Evolutionary conservation across 23 tunicate species (phyloP), one percentile per base, ranked within the genome.

Genomic region (Styela plicata): DNA sequence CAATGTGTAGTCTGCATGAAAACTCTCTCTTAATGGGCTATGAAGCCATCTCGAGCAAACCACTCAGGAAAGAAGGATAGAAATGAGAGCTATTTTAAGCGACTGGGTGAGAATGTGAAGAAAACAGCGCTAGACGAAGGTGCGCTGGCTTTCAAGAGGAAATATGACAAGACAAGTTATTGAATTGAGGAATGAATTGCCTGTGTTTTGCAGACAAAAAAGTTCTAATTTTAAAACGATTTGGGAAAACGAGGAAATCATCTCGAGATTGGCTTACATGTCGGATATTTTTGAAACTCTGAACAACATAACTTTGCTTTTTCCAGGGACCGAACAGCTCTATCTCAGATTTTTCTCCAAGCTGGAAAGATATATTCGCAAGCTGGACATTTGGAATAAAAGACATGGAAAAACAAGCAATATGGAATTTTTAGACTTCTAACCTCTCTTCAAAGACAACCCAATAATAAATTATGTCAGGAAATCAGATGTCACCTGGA

Each of bases 371-470:
- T 82, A 69, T 31, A 36, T 70, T 69, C 84, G 30, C 67, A 82
- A 87, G 91, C 74, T 87, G 78, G 91, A 87, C 81, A 24, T 85
- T 66, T 85, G 89, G 89, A 85, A n/a, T 78, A 1, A 79, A 85
- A 57, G 79, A 85, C 19, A 79, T 69, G 71, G 57, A 69, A 13
- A 44, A 13, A n/a, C 33, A 34, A 85, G 53, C 84, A 44, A 65
- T 85, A 37, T 52, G 90, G 85, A 73, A 86, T 86, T 80, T 86
- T 80, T 74, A 5, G 57, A 86, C 66, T 74, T 74, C 82, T 80
- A 27, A 80, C 79, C 66, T n/a, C n/a, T n/a, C n/a, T n/a, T n/a
- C n/a, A n/a, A n/a, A n/a, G n/a, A n/a, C n/a, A n/a, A 63, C 85
- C 85, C 27, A 80, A 52, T 86, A 57, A 44, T 67, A 31, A 86